These are phyloP conservation scores for Camponotus vicinus DNA, from an alignment of 1,140 invertebrate species.

Conservation along the genomic window DNA sequence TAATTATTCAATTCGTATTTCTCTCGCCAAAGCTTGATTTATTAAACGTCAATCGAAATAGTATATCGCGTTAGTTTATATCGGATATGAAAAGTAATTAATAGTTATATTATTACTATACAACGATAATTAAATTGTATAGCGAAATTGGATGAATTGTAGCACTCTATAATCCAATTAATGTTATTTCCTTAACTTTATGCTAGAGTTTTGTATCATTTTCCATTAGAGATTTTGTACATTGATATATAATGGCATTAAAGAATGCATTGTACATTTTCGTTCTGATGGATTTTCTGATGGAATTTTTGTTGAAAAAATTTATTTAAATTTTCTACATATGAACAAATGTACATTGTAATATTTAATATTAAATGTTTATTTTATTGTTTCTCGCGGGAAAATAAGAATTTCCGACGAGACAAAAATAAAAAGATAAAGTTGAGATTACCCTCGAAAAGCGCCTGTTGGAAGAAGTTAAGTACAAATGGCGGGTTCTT, in stretches of 20 bases:
- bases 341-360: background rate
- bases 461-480: slow-evolving; percentile 43
- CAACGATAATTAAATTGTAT: slow-evolving; percentile 52
- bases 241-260: background rate
- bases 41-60: slow-evolving; percentile 39
- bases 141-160: slow-evolving; percentile 42
- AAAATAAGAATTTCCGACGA: slow-evolving; percentile 36
- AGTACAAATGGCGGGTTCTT: slow-evolving; percentile 28
- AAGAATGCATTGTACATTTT: background rate
- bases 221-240: slow-evolving; percentile 18
- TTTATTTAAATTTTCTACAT: background rate
- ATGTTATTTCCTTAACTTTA: slow-evolving; percentile 14
- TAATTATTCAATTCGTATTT: slow-evolving; percentile 57
- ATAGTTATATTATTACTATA: slow-evolving; percentile 54
- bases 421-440: slow-evolving; percentile 51
- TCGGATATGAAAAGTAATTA: slow-evolving; percentile 52
- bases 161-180: slow-evolving; percentile 47
- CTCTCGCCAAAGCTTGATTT: slow-evolving; percentile 29
- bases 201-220: background rate
- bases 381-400: slow-evolving; percentile 3
- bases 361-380: slow-evolving; percentile 35
- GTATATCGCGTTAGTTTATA: slow-evolving; percentile 47
- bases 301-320: background rate
- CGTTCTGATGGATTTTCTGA: background rate
- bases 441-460: slow-evolving; percentile 32